Evolutionary conservation across 2,113 vertebrate species (phyloP).

Genomic region (Rhynchomys soricoides): DNA sequence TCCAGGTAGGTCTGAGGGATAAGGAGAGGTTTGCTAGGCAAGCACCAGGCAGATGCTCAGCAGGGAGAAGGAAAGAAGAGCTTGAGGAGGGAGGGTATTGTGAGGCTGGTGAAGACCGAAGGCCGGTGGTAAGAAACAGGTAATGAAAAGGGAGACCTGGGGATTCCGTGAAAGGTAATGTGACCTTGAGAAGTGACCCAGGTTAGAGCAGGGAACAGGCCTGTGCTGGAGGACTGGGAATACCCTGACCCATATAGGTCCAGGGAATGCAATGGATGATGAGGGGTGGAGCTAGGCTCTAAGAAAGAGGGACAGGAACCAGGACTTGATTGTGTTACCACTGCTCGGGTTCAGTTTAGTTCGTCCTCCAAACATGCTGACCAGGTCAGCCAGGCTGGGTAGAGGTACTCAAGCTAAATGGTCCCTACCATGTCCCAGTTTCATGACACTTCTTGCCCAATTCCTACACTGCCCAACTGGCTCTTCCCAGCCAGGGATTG

Average conservation of each 20-base stretch:
- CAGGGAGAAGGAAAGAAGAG: neutral
- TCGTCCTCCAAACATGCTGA: neutral
- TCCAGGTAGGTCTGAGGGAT: neutral
- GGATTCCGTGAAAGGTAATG: neutral
- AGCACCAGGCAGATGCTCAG: neutral
- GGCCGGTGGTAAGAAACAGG: neutral
- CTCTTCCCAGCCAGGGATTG: neutral
- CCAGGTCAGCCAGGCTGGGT: neutral
- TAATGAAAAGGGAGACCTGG: neutral
- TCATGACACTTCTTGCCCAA: neutral
- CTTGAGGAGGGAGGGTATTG: rapidly evolving
- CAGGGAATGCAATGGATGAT: neutral
- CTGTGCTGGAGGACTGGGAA: neutral
- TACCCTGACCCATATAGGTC: neutral
- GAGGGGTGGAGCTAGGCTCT: neutral
- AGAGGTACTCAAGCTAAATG: neutral
- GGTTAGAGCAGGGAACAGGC: neutral
- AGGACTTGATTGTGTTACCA: neutral
- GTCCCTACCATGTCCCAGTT: neutral
- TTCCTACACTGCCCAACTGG: neutral
- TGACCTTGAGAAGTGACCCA: neutral
- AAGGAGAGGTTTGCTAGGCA: neutral
- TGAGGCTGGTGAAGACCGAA: neutral
- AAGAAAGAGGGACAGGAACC: neutral
- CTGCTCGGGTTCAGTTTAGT: neutral